Evolutionary conservation across 2,797 vertebrate species (phyloP), one percentile per base, ranked within the genome.

Genomic region (Poeciliopsis turneri): DNA sequence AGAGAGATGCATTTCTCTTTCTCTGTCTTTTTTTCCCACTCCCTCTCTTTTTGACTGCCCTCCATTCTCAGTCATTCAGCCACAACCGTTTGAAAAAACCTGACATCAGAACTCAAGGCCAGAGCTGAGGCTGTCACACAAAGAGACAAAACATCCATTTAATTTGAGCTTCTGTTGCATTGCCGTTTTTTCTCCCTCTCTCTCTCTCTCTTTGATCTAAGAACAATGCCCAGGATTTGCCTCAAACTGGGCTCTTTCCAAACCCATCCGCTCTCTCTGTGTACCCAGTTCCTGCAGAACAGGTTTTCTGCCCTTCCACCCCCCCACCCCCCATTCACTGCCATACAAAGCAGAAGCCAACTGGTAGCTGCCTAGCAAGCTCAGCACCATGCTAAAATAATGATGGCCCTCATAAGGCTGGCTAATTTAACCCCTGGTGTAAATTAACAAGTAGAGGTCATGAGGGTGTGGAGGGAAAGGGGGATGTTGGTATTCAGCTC

Each of bases 371-470:
- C 41, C 41, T 46, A 71, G 46, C 2, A 36, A 61, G 77, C 78
- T 25, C 76, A 83, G 83, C 82, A 75, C 64, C 83, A 76, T 59
- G n/a, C 81, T n/a, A 12, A 82, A 75, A 82, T 91, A 86, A 93
- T 88, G 89, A 90, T n/a, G 80, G 82, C 71, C 80, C 87, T 90
- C 87, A 76, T 84, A 84, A 79, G 74, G 59, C 79, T 43, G 61
- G 82, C 80, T 92, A 89, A 92, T 92, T 89, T 81, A 88, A 91
- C 89, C 90, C 86, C 83, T 68, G 15, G 89, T 86, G 89, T 89
- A 90, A 91, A 92, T 81, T 61, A 78, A 86, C 81, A 88, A 82
- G 84, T 77, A 75, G 79, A 83, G 92, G 86, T 88, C 83, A 80
- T 15, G 33, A 8, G 55, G 28, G 12, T 25, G 74, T 59, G 49